These are phyloP conservation scores for Mareca penelope DNA, from an alignment of 2,797 vertebrate species.

Conservation along the genomic window DNA sequence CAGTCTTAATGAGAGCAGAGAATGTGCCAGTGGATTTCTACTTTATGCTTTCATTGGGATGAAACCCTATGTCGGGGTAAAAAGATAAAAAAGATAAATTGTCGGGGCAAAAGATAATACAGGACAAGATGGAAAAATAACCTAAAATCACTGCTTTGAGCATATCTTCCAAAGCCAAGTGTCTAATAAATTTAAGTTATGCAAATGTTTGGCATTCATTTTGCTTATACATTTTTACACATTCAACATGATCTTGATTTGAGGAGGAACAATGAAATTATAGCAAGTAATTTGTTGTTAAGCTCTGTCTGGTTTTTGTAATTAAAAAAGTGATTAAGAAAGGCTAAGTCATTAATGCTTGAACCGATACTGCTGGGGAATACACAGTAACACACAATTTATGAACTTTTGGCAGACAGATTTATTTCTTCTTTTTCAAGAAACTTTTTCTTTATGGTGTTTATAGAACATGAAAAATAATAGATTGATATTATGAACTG, in stretches of 20 bases:
- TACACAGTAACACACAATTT: neutral
- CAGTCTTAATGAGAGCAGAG: slow-evolving; percentile 12
- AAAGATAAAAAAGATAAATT: no score
- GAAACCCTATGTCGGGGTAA: neutral
- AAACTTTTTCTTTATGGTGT: slow-evolving; percentile 7
- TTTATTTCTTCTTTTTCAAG: slow-evolving; percentile 42
- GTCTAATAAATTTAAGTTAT: neutral
- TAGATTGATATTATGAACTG: neutral
- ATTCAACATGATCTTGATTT: slow-evolving; percentile 16
- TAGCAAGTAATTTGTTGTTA: slow-evolving; percentile 49
- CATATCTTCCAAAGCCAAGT: neutral
- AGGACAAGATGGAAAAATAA: neutral
- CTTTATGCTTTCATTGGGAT: neutral
- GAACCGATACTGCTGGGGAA: neutral
- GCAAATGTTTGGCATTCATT: neutral
- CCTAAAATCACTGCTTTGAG: neutral
- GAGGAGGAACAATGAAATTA: slow-evolving; percentile 41
- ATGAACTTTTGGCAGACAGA: slow-evolving; percentile 39
- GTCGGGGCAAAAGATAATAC: neutral
- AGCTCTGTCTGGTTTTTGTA: slow-evolving; percentile 48
- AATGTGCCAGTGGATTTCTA: neutral
- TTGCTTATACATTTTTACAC: slow-evolving; percentile 14
- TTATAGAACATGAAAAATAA: slow-evolving; percentile 21
- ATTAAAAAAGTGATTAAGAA: slow-evolving; percentile 61
- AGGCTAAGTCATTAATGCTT: slow-evolving; percentile 35